Base-by-base conservation (phyloP, 35 echinoderm and acorn worm genomes). In the Heliocidaris tuberculata region DNA sequence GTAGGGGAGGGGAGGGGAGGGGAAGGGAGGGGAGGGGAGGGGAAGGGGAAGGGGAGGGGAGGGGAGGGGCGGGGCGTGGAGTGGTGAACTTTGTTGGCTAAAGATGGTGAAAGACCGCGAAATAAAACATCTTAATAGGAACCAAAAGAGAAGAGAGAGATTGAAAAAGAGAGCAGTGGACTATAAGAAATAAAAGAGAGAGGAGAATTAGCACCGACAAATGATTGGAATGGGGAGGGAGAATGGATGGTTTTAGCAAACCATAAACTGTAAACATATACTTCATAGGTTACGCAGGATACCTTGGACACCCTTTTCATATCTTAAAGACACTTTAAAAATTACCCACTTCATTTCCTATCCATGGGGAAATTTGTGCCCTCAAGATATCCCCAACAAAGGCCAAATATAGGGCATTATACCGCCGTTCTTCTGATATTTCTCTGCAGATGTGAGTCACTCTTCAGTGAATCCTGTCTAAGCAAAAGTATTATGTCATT, bases 401-500 rank as follows among this genome's bases (percentile, higher is more conserved):
- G 6, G 65, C 65, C 65, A 78, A 78, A 78, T 78, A 78, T 78
- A 78, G 65, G 27, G 27, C 27, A 78, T n/a, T 24, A 27, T 78
- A 78, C 27, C 21, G 27, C 21, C 65, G 7, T 78, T 78, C 65
- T n/a, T 5, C 27, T 24, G 65, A 78, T 29, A 19, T 1, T 27
- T 78, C 21, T 78, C 21, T 78, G 65, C 65, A 78, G 65, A 78
- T 78, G 27, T 78, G 65, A 78, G 6, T 78, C 65, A 78, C 27
- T 78, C 65, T 78, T 7, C 2, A 78, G 4, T 29, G 65, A n/a
- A 19, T 78, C 65, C 65, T 78, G 65, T 78, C 65, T 78, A 78
- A 78, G 65, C 65, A 78, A 29, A 78, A 78, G 65, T n/a, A 78
- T 78, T 78, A 78, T 78, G 65, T 78, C 17, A 78, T 78, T 78